Base-by-base conservation (phyloP, 1,140 invertebrate species). In the Zaprionus capensis region DNA sequence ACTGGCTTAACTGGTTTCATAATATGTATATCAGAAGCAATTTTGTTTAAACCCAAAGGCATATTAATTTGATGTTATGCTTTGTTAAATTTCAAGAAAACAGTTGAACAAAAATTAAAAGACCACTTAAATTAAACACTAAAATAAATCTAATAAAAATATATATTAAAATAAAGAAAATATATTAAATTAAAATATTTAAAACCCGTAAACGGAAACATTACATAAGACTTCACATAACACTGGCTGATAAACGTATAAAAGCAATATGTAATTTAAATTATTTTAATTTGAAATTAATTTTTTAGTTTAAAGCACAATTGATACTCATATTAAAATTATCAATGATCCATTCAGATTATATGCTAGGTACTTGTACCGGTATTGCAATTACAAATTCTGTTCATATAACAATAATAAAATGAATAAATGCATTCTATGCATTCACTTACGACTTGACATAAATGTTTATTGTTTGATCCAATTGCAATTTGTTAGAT, bases 1-100 rank as follows among this genome's bases (percentile, higher is more conserved):
- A 71, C 46, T 67, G 14, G 68, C 44, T 71, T 57, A 64, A 62
- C 59, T 71, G 69, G 69, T 71, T 71, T 71, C 69, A 57, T n/a
- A 11, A 22, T 49, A n/a, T 49, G 12, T 51, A 51, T 20, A 51
- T 51, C 20, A 5, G 20, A 5, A 22, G 20, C 20, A 22, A 17
- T 55, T 38, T 31, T 53, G 14, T 36, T 53, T 64, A 31, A 24
- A 51, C 4, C 36, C 4, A 41, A n/a, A n/a, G 14, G 15, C 5
- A 41, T 41, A 41, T 15, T 6, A n/a, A 15, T 41, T 46, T 9
- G 2, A 17, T 51, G 46, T 51, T 14, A 24, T 51, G 46, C 46
- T 51, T 11, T 24, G 24, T 46, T 14, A 51, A 24, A 22, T 51
- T 51, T 5, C 12, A 20, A 20, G 12, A 51, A 51, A 14, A 24